phyloP scores from a whole-genome alignment of 2,888 invertebrate species.

The Lepidochrysops patricia region DNA sequence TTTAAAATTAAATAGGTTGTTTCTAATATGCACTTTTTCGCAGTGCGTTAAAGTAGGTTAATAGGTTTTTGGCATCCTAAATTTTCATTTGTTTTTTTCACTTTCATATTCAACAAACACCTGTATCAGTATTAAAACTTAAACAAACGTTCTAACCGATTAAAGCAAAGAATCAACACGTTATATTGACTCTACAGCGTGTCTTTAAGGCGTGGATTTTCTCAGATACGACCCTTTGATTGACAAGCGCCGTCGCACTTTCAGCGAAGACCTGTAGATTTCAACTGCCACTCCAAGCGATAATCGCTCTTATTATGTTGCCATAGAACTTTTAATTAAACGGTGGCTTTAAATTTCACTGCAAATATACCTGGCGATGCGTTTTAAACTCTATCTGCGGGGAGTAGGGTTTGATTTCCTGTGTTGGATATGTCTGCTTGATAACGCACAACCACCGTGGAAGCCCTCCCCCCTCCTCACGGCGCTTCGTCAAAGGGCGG shows the following conservation, averaged over 20 bases:
- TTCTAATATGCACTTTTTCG: no score
- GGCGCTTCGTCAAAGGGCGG: conserved; percentile 30
- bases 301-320: conserved; percentile 19
- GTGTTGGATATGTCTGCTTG: conserved; percentile 27
- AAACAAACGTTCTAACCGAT: not conserved
- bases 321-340: conserved; percentile 15
- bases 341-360: not conserved
- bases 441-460: conserved; percentile 37
- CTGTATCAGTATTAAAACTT: not conserved
- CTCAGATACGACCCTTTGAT: conserved; percentile 32
- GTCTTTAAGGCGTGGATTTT: conserved; percentile 21
- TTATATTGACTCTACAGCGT: not conserved
- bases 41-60: no score
- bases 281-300: conserved; percentile 25
- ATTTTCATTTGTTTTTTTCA: no score
- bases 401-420: conserved; percentile 15
- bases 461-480: conserved; percentile 33
- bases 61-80: no score
- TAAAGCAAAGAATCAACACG: not conserved
- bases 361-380: not conserved
- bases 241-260: conserved; percentile 37
- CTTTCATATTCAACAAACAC: no score
- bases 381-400: not conserved
- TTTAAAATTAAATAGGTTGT: no score
- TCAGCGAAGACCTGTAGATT: conserved; percentile 68